Conservation (phyloP, 2,113 vertebrate species). For the Prunella fulvescens region DNA sequence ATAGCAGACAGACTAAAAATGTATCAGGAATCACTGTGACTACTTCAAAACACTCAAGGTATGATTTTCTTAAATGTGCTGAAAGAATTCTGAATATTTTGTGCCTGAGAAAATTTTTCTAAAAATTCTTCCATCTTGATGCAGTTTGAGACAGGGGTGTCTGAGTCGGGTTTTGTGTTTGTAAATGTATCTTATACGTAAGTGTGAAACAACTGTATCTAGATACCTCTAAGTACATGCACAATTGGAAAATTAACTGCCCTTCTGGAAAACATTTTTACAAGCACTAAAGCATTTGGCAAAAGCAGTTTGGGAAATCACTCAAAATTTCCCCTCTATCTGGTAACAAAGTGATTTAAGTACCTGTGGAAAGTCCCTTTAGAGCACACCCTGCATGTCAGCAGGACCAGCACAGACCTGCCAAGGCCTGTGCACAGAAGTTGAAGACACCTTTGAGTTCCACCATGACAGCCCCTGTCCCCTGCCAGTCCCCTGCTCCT, state of each 20-base stretch:
- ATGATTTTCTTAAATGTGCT: not conserved
- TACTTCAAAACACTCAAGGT: not conserved
- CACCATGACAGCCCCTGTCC: not conserved
- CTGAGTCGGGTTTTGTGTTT: not conserved
- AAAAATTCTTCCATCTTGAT: not conserved
- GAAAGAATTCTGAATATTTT: not conserved
- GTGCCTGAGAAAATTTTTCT: not conserved
- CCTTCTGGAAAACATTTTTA: not conserved
- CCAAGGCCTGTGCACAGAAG: not conserved
- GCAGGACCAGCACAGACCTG: not conserved
- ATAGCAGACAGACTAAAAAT: not conserved
- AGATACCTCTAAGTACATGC: not conserved
- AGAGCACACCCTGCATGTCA: not conserved
- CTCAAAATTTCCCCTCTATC: not conserved
- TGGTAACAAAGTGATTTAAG: not conserved
- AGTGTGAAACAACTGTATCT: not conserved
- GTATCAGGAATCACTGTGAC: not conserved
- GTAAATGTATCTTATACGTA: not conserved
- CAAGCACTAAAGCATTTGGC: not conserved
- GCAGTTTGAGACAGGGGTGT: not conserved
- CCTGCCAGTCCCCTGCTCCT: not conserved
- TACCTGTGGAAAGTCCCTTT: slow-evolving; percentile 20
- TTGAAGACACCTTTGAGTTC: not conserved
- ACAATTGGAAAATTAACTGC: not conserved
- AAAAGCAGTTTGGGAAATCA: not conserved